Percentiles rank a stretch among this genome's conserved stretches.
These are phyloP conservation scores for Cerastoderma edule DNA, from an alignment of 2,888 invertebrate genomes.

Conservation along the genomic window DNA sequence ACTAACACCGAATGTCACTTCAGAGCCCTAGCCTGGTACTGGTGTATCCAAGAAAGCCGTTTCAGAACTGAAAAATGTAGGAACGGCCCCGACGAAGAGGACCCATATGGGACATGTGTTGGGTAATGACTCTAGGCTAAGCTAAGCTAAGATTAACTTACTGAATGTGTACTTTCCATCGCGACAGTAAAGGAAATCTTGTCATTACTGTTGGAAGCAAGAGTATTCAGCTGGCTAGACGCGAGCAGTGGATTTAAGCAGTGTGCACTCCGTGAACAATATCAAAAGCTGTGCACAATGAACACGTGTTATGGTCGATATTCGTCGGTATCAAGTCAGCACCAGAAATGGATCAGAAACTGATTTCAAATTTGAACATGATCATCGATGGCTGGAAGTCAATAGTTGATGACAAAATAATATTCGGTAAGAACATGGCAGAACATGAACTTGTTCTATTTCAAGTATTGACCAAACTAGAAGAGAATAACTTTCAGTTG, in stretches of 20 bases:
- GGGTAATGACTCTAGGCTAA: too few relatives aligned
- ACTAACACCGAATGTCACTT: too few relatives aligned
- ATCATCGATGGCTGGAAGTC: constrained; percentile 44
- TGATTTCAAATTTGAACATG: constrained; percentile 35
- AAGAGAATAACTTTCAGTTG: constrained; percentile 42
- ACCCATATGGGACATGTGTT: too few relatives aligned
- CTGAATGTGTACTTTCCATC: too few relatives aligned
- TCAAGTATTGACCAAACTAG: constrained; percentile 27
- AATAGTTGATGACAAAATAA: constrained; percentile 51
- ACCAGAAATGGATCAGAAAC: constrained; percentile 42
- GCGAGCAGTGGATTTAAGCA: constrained; percentile 54
- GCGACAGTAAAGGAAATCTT: constrained; percentile 56
- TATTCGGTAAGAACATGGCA: constrained; percentile 34
- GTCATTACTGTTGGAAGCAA: constrained; percentile 39
- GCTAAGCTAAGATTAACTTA: too few relatives aligned
- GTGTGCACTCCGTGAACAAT: constrained; percentile 33
- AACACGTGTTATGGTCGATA: constrained; percentile 48
- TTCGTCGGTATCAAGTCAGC: constrained; percentile 49
- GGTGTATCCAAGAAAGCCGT: too few relatives aligned
- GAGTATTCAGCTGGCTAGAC: constrained; percentile 52
- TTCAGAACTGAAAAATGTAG: too few relatives aligned
- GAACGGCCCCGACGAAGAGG: too few relatives aligned
- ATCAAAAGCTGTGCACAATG: constrained; percentile 47
- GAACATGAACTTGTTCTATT: constrained; percentile 43
- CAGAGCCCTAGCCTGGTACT: too few relatives aligned